Percentiles rank a stretch among this genome's conserved stretches.
These are phyloP conservation scores for Lordiphosa clarofinis DNA, from an alignment of 1,140 invertebrate genomes.

Conservation along the genomic window DNA sequence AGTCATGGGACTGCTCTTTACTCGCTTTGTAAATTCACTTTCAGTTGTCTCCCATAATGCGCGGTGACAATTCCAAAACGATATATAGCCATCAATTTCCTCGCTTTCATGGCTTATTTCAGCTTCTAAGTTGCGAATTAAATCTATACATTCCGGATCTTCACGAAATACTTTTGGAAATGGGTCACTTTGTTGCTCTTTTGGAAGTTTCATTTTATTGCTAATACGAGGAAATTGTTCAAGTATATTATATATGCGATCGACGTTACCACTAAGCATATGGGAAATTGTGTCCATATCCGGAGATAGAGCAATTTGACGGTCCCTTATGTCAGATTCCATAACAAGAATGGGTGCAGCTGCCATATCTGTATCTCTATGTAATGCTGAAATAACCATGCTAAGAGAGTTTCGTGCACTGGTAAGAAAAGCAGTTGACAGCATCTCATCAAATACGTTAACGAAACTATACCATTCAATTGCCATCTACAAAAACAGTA, in stretches of 20 bases:
- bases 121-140: conserved; percentile 82
- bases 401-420: conserved; percentile 88
- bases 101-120: conserved; percentile 83
- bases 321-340: conserved; percentile 36
- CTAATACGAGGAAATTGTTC: conserved; percentile 3
- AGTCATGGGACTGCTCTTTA: conserved; percentile 85
- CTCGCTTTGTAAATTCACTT: conserved; percentile 86
- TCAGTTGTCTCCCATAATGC: conserved; percentile 89
- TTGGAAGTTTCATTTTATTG: conserved; percentile 83
- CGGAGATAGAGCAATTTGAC: conserved; percentile 84
- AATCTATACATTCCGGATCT: conserved; percentile 81
- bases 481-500: conserved; percentile 83
- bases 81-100: conserved; percentile 84
- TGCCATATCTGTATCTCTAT: conserved; percentile 87
- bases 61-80: conserved; percentile 89
- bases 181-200: conserved; percentile 46
- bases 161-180: conserved; percentile 80
- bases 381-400: conserved; percentile 86
- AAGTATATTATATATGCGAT: conserved; percentile 76
- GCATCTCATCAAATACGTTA: conserved; percentile 86
- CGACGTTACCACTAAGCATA: conserved; percentile 80
- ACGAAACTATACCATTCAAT: conserved; percentile 89
- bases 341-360: conserved; percentile 85
- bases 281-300: conserved; percentile 83
- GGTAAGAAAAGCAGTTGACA: conserved; percentile 88